Evolutionary conservation across 2,888 invertebrate genomes (phyloP).

Genomic region (Ochropleura plecta): DNA sequence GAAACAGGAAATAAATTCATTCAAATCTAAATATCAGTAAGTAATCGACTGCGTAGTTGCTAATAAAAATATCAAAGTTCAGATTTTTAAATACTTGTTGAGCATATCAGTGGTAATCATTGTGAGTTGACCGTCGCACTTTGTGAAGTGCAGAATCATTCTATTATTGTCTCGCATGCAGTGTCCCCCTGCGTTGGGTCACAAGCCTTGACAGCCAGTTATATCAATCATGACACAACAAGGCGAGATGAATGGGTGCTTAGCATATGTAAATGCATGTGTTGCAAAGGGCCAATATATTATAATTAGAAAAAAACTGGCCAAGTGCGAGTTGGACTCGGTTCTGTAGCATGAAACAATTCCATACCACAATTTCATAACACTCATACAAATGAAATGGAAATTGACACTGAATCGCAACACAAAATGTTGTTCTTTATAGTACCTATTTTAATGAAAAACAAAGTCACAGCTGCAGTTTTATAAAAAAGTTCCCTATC

Average conservation of each 20-base stretch:
- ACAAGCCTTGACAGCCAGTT: constrained; percentile 51
- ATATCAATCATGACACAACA: constrained; percentile 49
- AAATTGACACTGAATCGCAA: too few species aligned
- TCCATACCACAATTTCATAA: too few species aligned
- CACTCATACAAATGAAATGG: too few species aligned
- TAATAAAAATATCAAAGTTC: constrained; percentile 11
- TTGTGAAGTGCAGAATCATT: constrained; percentile 38
- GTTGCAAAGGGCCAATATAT: neutral
- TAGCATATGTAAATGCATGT: neutral
- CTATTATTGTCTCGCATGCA: constrained; percentile 49
- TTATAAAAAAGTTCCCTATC: too few species aligned
- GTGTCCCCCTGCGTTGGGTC: constrained; percentile 45
- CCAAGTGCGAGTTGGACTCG: too few species aligned
- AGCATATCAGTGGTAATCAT: constrained; percentile 24
- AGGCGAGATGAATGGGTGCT: neutral
- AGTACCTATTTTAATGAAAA: too few species aligned
- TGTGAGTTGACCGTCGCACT: neutral
- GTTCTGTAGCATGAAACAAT: too few species aligned
- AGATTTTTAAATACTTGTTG: constrained; percentile 9
- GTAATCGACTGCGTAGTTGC: neutral
- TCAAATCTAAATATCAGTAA: neutral
- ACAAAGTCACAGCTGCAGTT: too few species aligned
- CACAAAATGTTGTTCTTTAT: too few species aligned
- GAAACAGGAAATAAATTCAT: neutral
- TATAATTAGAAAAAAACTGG: neutral